Evolutionary conservation across 1,140 invertebrate genomes (phyloP).

Genomic region (Bombus huntii): DNA sequence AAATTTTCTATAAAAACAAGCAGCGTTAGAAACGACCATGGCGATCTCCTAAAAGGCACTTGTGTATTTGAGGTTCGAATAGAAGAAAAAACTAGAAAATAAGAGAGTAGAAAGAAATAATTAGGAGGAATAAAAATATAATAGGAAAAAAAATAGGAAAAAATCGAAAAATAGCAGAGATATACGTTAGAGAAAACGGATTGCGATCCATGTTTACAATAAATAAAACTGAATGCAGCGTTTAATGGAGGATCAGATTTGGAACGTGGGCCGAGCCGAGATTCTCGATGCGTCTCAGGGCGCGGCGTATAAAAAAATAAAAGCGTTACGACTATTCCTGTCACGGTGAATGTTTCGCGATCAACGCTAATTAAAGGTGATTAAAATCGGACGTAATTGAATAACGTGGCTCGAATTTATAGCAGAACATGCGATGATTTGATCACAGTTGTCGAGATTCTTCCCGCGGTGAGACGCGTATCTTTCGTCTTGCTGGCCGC

Average conservation of each 20-base stretch:
- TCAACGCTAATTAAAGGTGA: conserved; percentile 45
- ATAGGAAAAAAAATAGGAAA: too few relatives aligned
- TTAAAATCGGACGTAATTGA: conserved; percentile 50
- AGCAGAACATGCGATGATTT: conserved; percentile 47
- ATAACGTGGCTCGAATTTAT: conserved; percentile 45
- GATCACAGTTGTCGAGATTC: conserved; percentile 42
- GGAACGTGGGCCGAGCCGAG: neutral
- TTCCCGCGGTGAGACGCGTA: neutral
- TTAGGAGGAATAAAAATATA: too few relatives aligned
- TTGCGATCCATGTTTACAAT: neutral
- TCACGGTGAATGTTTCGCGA: conserved; percentile 42
- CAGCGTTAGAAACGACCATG: too few relatives aligned
- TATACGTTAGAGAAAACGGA: too few relatives aligned
- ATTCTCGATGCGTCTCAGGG: neutral
- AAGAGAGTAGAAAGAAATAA: too few relatives aligned
- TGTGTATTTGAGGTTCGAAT: too few relatives aligned
- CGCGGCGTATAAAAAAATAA: conserved; percentile 11
- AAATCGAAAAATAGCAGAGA: too few relatives aligned
- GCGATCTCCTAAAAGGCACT: too few relatives aligned
- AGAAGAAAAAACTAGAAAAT: too few relatives aligned
- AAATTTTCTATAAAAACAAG: too few relatives aligned
- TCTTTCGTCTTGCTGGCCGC: neutral
- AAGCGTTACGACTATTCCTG: conserved; percentile 28
- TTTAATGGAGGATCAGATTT: neutral
- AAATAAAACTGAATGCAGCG: neutral